Base-by-base conservation (phyloP, 2,113 vertebrate species). In the Aramus guarauna region DNA sequence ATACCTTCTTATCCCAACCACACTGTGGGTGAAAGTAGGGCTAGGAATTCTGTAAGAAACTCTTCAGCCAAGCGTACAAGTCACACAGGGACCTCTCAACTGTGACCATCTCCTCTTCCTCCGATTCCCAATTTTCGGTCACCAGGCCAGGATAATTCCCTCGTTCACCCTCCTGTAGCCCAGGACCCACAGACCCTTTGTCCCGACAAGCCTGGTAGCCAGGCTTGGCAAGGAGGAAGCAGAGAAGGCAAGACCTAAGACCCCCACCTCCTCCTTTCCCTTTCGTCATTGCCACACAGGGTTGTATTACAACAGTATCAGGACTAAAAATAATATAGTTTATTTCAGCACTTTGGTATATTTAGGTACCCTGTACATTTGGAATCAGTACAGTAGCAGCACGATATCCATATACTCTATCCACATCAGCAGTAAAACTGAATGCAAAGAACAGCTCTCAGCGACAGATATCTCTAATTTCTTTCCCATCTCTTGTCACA, bases 381-480 rank as follows among this genome's bases (percentile, higher is more conserved):
- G 41, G 55, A 87, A 58, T 7, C 39, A 19, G 21, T 14, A 53
- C 62, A n/a, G 63, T 7, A 79, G 66, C 7, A 58, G 60, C 30
- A 52, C 0, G 24, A 29, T 12, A 26, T 6, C n/a, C 53, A 37
- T 8, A 41, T 2, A 3, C 12, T 15, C 47, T 43, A 12, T 16
- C 43, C 52, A 37, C 5, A 12, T 12, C 69, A 50, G 48, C 22
- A 52, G 52, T 7, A 21, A 1, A 47, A 29, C 23, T 20, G 19
- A 62, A 12, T 2, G 12, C 29, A 60, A 71, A 69, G 18, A 66
- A 58, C 12, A 6, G 26, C 27, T 1, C 0, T 10, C 64, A 58
- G 39, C 2, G 0, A 1, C 3, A 69, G 26, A 6, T 2, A 34
- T 1, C 34, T 62, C 41, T 6, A 2, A n/a, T n/a, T 82, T 76